Evolutionary conservation across 2,888 invertebrate species (phyloP), one percentile per base, ranked within the genome.

Genomic region (Hesperia comma): DNA sequence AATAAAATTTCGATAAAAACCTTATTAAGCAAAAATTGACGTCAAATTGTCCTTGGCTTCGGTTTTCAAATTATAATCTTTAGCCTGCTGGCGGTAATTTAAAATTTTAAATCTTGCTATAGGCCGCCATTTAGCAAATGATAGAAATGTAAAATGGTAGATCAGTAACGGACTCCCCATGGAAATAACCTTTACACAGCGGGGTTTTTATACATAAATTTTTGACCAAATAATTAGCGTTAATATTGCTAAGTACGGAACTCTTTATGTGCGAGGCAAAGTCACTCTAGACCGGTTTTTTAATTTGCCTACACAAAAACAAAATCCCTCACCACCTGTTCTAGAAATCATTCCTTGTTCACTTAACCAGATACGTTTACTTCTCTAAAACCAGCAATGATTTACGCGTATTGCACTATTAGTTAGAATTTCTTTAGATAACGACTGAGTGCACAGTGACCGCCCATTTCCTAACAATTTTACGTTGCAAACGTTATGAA

Each of bases 311-410:
- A 64, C 40, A 58, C 64, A 58, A 51, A 53, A 26, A 14, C n/a
- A 7, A 14, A 56, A 32, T 41, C 7, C 21, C 17, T 33, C 10
- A 55, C 12, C 10, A 33, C 49, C 12, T 57, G 49, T 49, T 15
- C 12, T 64, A 17, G 63, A 26, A 63, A 37, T 46, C 26, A 12
- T 26, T 15, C 37, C 49, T 46, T 55, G 63, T 64, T 64, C 15
- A 17, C 14, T 17, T 41, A 51, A 57, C 49, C 51, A 40, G 57
- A 51, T 15, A 40, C 12, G n/a, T 57, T 40, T 40, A 51, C 57
- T 57, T 49, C 57, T 51, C 53, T 54, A 2, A 57, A 57, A 12
- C 26, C 51, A 14, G 51, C 51, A n/a, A 32, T 51, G 63, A 64
- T 57, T 51, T 51, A 64, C 51, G 33, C 19, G 26, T 64, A 37